Evolutionary conservation across 1,140 invertebrate genomes (phyloP), one percentile per base, ranked within the genome.

Genomic region (Diabrotica undecimpunctata): DNA sequence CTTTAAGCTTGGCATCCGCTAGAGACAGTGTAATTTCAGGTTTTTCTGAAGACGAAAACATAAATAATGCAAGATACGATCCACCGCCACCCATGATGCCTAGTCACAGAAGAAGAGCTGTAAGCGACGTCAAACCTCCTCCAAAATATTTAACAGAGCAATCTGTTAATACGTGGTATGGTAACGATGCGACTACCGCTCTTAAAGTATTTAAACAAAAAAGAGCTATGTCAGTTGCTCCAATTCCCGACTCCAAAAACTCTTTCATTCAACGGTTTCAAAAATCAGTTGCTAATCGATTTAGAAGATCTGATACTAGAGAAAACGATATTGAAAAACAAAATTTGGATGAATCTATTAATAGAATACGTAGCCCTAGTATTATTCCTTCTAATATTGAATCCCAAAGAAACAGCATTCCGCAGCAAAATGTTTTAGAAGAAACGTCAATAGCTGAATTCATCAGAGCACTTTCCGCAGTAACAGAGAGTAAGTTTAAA

Each of bases 361-460:
- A 46, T n/a, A 46, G 8, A n/a, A 54, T 67, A 10, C 54, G 54
- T 38, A 14, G 56, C 13, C 38, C 54, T 12, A 56, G 38, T 38
- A 11, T 60, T 12, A n/a, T 12, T 25, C 5, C 46, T 11, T 25
- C 9, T 7, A 53, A 10, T 52, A 50, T 57, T 60, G 13, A 12
- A n/a, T 12, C 62, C 62, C 7, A 10, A 10, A n/a, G n/a, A 4
- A 4, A 46, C 4, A 46, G 3, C 41, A 14, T 11, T 1, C 25
- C 25, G 4, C 0, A 25, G 0, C 13, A 85, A 14, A 82, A 84
- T 72, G 80, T 91, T 25, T 77, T 91, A 52, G 90, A 92, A 79
- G 85, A 90, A 70, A 92, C 90, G 0, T 90, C 88, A 13, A 78
- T 92, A 9, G 89, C 89, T 4, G 90, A 92, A 78, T 83, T 92